phyloP scores from a whole-genome alignment of 2,797 vertebrate species.

The Sebastes alutus region DNA sequence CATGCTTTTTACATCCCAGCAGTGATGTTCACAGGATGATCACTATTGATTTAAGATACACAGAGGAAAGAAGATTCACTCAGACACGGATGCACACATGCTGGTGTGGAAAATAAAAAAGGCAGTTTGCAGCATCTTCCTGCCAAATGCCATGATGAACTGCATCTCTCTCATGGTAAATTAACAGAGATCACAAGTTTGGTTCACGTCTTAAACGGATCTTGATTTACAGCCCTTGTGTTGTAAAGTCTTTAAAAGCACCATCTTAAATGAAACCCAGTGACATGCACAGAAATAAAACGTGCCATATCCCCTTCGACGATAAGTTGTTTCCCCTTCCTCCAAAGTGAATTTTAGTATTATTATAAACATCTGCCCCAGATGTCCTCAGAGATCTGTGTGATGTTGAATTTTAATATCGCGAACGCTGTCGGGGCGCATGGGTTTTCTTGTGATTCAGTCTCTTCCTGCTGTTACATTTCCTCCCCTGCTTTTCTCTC shows the following conservation, averaged over 20 bases:
- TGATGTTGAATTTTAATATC: slow-evolving; percentile 66
- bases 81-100: slow-evolving; percentile 31
- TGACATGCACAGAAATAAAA: slow-evolving; percentile 35
- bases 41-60: slow-evolving; percentile 61
- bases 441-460: slow-evolving; percentile 45
- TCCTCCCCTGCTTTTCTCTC: slow-evolving; percentile 37
- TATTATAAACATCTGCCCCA: slow-evolving; percentile 69
- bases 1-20: slow-evolving; percentile 52
- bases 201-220: background rate
- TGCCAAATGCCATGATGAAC: slow-evolving; percentile 40
- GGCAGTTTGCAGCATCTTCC: slow-evolving; percentile 7
- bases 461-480: slow-evolving; percentile 57
- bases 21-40: slow-evolving; percentile 49
- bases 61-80: slow-evolving; percentile 32
- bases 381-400: slow-evolving; percentile 51
- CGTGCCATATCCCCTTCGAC: slow-evolving; percentile 22
- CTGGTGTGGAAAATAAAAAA: slow-evolving; percentile 34
- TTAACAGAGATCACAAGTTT: slow-evolving; percentile 45
- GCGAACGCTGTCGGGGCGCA: slow-evolving; percentile 18
- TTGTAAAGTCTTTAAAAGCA: slow-evolving; percentile 26
- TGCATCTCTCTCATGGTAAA: slow-evolving; percentile 24
- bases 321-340: slow-evolving; percentile 39
- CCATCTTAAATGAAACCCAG: slow-evolving; percentile 32
- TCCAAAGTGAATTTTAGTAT: slow-evolving; percentile 56
- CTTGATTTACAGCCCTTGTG: slow-evolving; percentile 35